Conservation (phyloP, 2,113 vertebrate genomes). For the Pseudorasbora parva region DNA sequence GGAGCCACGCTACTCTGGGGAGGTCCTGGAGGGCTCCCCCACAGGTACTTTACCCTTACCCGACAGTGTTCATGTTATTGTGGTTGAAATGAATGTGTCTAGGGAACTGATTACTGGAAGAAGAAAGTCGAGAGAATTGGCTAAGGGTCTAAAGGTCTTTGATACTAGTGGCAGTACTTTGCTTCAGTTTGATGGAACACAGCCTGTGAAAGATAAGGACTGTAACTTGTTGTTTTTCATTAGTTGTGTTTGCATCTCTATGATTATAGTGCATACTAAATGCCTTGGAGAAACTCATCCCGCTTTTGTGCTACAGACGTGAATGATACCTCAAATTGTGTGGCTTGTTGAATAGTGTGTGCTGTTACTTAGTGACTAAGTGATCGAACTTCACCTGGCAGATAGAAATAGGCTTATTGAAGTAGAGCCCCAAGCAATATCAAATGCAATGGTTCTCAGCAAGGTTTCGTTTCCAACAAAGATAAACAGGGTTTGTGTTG, state of each 20-base stretch:
- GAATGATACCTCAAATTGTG: too few species aligned
- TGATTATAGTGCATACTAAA: not conserved
- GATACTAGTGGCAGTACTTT: not conserved
- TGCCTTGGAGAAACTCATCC: too few species aligned
- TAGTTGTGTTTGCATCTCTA: not conserved
- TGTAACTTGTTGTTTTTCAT: not conserved
- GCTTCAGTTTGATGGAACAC: not conserved
- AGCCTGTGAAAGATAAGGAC: not conserved
- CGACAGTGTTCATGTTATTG: not conserved
- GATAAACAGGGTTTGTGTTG: too few species aligned
- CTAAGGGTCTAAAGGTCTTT: constrained; percentile 2
- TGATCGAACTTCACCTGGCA: too few species aligned
- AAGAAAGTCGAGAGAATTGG: not conserved
- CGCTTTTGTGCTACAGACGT: too few species aligned
- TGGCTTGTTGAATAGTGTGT: too few species aligned
- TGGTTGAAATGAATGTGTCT: not conserved
- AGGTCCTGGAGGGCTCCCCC: constrained; percentile 93
- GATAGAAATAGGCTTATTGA: too few species aligned
- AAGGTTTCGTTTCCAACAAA: too few species aligned
- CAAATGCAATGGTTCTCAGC: too few species aligned
- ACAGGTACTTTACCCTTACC: constrained; percentile 77
- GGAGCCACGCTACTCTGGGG: constrained; percentile 88
- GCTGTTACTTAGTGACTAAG: too few species aligned
- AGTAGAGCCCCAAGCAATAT: too few species aligned
- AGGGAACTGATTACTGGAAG: constrained; percentile 22